Evolutionary conservation across 2,113 vertebrate genomes (phyloP).

Genomic region (Neogobius melanostomus): DNA sequence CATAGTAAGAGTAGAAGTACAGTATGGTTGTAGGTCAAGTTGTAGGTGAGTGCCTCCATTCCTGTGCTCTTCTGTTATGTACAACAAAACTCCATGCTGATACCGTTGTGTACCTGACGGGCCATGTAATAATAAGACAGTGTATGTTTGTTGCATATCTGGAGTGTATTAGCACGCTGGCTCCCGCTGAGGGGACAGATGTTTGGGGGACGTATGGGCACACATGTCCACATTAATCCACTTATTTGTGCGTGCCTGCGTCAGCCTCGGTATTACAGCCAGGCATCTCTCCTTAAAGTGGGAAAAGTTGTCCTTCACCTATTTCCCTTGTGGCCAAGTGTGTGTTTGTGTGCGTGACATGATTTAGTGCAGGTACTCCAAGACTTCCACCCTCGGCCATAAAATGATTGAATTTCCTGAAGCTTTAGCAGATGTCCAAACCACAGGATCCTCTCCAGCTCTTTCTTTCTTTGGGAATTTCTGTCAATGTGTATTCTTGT

Average conservation of each 20-base stretch:
- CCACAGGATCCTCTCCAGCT: conserved; percentile 35
- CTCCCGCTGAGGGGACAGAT: conserved; percentile 71
- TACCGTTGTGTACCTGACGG: conserved; percentile 7
- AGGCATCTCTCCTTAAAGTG: conserved; percentile 31
- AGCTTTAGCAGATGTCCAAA: conserved; percentile 66
- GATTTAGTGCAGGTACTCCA: conserved; percentile 37
- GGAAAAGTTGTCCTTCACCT: conserved; percentile 51
- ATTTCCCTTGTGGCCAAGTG: conserved; percentile 11
- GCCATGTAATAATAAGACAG: not conserved
- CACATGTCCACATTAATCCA: conserved; percentile 61
- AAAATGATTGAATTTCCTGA: conserved; percentile 70
- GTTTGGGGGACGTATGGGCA: conserved; percentile 50
- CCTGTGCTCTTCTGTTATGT: not conserved
- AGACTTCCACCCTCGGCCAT: conserved; percentile 47
- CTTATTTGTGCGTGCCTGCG: conserved; percentile 20
- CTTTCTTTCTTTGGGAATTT: conserved; percentile 25
- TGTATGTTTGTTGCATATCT: conserved; percentile 16
- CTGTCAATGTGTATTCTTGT: not conserved
- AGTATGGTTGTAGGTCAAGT: no score
- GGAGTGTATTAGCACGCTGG: conserved; percentile 50
- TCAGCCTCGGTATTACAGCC: conserved; percentile 3
- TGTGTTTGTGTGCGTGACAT: conserved; percentile 30
- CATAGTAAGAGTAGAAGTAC: no score
- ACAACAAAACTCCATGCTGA: not conserved
- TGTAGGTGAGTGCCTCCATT: not conserved